Evolutionary conservation across 2,888 invertebrate genomes (phyloP).

Genomic region (Cheilosia urbana): DNA sequence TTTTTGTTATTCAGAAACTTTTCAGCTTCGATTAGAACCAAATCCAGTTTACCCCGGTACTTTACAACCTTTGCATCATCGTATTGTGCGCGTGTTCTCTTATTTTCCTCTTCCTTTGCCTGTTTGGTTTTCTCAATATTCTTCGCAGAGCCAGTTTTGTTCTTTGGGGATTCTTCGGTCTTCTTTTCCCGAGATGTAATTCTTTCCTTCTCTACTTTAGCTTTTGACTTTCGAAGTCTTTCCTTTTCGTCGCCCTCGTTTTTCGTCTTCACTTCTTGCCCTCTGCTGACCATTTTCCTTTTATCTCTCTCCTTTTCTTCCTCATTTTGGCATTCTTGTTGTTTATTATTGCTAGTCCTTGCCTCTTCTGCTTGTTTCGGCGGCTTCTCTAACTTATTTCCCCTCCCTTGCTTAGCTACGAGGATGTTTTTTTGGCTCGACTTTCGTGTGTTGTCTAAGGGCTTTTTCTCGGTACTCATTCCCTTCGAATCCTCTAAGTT

Average conservation of each 20-base stretch:
- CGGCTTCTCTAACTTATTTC: background rate
- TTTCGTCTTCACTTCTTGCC: background rate
- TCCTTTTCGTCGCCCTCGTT: background rate
- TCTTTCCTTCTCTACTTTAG: background rate
- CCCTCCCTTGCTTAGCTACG: background rate
- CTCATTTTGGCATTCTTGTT: background rate
- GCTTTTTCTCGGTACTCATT: background rate
- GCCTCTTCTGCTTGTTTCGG: background rate
- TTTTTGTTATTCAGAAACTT: conserved; percentile 42
- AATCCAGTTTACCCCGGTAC: background rate
- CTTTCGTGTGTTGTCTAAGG: background rate
- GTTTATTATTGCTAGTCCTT: background rate
- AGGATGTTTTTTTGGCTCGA: background rate
- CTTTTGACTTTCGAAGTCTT: background rate
- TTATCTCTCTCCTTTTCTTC: background rate
- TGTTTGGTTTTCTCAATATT: conserved; percentile 1
- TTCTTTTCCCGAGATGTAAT: background rate
- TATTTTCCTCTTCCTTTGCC: conserved; percentile 20
- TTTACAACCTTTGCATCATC: background rate
- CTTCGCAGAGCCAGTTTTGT: too few species aligned
- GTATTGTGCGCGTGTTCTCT: background rate
- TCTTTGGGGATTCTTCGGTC: background rate
- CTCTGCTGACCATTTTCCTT: background rate
- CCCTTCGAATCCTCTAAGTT: background rate
- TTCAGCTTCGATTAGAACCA: conserved; percentile 49